Evolutionary conservation across 2,888 invertebrate genomes (phyloP).

Genomic region (Nephrotoma appendiculata): DNA sequence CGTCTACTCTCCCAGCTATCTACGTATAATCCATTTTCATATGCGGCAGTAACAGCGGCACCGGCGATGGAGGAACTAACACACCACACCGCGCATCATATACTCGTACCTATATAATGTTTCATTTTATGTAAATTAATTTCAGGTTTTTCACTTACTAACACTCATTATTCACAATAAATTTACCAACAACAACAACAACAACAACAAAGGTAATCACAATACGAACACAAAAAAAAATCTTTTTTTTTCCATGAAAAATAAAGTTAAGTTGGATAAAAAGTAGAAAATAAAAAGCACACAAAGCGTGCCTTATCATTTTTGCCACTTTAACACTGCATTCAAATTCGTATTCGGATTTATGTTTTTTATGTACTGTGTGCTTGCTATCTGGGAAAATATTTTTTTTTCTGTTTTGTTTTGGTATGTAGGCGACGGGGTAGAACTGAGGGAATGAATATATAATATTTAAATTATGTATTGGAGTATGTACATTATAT

Average conservation of each 20-base stretch:
- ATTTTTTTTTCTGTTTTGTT: not conserved
- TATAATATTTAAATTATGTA: not conserved
- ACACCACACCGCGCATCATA: not conserved
- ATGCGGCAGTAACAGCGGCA: not conserved
- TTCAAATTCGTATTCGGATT: not conserved
- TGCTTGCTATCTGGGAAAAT: not conserved
- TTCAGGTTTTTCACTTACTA: not conserved
- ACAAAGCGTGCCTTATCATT: slow-evolving; percentile 16
- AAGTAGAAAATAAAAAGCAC: not conserved
- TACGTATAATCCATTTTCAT: not conserved
- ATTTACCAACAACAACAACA: not conserved
- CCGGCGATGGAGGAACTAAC: not conserved
- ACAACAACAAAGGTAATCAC: not conserved
- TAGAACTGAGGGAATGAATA: not conserved
- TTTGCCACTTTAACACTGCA: slow-evolving; percentile 12
- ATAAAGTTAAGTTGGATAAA: not conserved
- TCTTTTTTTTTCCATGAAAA: not conserved
- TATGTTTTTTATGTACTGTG: not conserved
- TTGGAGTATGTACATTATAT: too few species aligned
- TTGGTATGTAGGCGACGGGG: not conserved
- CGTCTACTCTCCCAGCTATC: not conserved
- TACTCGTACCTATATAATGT: not conserved
- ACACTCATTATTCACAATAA: not conserved
- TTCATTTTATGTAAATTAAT: not conserved
- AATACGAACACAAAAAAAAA: not conserved